Evolutionary conservation across 2,888 invertebrate genomes (phyloP).

Genomic region (Spatulosminthurus flaviceps): DNA sequence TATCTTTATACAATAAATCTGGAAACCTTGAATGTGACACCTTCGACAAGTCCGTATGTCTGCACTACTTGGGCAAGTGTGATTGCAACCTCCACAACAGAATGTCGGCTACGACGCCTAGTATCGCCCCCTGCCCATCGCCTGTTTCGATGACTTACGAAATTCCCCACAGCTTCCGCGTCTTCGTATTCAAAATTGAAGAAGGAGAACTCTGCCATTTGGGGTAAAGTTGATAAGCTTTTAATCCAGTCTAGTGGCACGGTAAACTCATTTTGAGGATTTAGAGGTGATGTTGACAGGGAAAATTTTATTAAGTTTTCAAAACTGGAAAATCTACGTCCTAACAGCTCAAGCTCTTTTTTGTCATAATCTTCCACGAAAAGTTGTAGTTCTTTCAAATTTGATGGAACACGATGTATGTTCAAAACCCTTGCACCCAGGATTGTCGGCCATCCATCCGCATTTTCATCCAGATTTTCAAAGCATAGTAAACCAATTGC

Average conservation of each 20-base stretch:
- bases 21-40: neutral
- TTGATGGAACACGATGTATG: neutral
- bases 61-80: conserved; percentile 4
- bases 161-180: neutral
- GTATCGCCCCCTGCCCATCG: neutral
- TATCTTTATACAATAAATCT: neutral
- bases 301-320: conserved; percentile 5
- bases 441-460: neutral
- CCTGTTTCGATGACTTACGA: neutral
- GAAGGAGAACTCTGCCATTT: conserved; percentile 24
- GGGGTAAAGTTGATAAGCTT: neutral
- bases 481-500: conserved; percentile 19
- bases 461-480: neutral
- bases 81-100: neutral
- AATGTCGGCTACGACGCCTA: neutral
- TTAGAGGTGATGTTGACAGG: conserved; percentile 1
- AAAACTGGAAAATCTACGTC: neutral
- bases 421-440: neutral
- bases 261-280: neutral
- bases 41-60: conserved; percentile 12
- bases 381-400: neutral
- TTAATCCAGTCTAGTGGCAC: conserved; percentile 6
- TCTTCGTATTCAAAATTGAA: conserved; percentile 21
- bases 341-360: neutral
- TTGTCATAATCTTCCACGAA: conserved; percentile 7